phyloP scores from a whole-genome alignment of 2,888 invertebrate species.

The Neoascia interrupta region DNA sequence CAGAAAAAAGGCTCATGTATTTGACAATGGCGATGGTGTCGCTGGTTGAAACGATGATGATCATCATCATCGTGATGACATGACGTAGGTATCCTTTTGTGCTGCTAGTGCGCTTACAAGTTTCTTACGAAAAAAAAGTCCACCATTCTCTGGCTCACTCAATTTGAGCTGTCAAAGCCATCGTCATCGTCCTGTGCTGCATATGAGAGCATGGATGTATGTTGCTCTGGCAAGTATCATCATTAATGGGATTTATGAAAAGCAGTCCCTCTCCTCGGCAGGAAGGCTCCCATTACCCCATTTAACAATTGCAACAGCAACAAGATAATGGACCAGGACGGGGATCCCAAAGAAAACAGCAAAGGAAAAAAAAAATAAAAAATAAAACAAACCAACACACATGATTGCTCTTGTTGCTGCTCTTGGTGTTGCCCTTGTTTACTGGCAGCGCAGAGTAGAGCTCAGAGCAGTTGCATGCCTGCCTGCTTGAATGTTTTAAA shows the following conservation, averaged over 20 bases:
- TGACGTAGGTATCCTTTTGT: constrained; percentile 47
- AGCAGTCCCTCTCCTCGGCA: constrained; percentile 7
- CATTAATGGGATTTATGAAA: constrained; percentile 57
- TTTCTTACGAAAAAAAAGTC: constrained; percentile 34
- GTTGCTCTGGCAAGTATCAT: no score
- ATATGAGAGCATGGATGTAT: no score
- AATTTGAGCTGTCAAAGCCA: constrained; percentile 35
- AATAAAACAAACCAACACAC: constrained; percentile 8
- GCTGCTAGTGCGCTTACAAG: constrained; percentile 8
- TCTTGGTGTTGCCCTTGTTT: constrained; percentile 50
- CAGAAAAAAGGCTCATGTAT: constrained; percentile 12
- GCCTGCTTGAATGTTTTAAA: constrained; percentile 48
- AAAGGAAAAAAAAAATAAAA: not conserved
- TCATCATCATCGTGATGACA: constrained; percentile 21
- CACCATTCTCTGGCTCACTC: constrained; percentile 24
- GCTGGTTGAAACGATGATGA: constrained; percentile 16
- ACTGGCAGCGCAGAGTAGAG: constrained; percentile 21
- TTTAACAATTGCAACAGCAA: constrained; percentile 53
- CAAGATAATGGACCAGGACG: constrained; percentile 30
- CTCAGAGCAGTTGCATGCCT: constrained; percentile 45
- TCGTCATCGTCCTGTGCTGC: constrained; percentile 17
- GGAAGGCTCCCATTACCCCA: constrained; percentile 29
- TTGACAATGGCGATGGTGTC: not conserved
- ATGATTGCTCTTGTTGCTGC: constrained; percentile 57
- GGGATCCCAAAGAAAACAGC: not conserved